phyloP scores from a whole-genome alignment of 2,888 invertebrate species.

The Luffia ferchaultella region DNA sequence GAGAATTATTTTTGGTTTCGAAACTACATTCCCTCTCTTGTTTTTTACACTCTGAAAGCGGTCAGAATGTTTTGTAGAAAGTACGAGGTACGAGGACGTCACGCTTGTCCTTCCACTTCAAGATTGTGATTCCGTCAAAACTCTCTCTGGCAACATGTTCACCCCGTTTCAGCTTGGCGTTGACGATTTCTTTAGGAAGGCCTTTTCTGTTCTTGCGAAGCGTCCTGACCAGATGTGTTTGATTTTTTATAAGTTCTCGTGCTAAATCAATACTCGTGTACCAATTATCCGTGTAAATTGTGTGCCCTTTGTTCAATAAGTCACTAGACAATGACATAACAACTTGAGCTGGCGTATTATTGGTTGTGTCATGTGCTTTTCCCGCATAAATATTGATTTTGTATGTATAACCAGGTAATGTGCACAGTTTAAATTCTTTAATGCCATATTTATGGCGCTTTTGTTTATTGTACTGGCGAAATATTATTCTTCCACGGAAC shows the following conservation, averaged over 20 bases:
- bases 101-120: constrained; percentile 9
- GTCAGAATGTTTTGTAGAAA: constrained; percentile 7
- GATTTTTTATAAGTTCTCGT: constrained; percentile 9
- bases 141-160: constrained; percentile 4
- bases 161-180: constrained; percentile 9
- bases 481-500: constrained; percentile 21
- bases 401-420: constrained; percentile 10
- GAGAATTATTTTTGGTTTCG: neutral
- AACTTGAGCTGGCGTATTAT: neutral
- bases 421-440: constrained; percentile 22
- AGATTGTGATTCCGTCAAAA: constrained; percentile 8
- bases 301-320: constrained; percentile 15
- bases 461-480: constrained; percentile 21
- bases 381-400: neutral
- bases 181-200: constrained; percentile 10
- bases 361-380: neutral
- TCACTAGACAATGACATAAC: constrained; percentile 13
- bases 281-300: constrained; percentile 17
- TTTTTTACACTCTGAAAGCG: neutral
- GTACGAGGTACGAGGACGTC: constrained; percentile 3
- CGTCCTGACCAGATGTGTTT: constrained; percentile 15
- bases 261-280: constrained; percentile 15
- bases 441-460: constrained; percentile 20
- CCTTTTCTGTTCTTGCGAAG: constrained; percentile 12
- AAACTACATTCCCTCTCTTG: neutral